These are phyloP conservation scores for Cariama cristata DNA, from an alignment of 2,113 vertebrate species.

Conservation along the genomic window DNA sequence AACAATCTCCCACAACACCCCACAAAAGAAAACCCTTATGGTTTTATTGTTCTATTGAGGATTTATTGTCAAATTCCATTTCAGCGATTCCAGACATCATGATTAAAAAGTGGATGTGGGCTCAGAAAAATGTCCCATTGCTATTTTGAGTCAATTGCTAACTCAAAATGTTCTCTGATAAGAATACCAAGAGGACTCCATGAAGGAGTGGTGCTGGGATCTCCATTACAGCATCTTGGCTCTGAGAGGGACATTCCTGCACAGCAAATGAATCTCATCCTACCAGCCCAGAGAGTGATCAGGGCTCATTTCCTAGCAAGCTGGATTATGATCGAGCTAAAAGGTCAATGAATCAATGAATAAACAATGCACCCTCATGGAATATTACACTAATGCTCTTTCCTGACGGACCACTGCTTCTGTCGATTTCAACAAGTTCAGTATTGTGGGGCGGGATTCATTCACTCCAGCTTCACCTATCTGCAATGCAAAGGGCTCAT, in stretches of 20 bases:
- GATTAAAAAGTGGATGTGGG: constrained; percentile 7
- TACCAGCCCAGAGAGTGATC: background rate
- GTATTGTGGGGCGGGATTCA: background rate
- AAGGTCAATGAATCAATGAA: background rate
- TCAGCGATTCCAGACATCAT: constrained; percentile 27
- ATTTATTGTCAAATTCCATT: constrained; percentile 50
- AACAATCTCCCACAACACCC: background rate
- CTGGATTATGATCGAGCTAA: background rate
- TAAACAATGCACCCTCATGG: background rate
- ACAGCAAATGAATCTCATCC: background rate
- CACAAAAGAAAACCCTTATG: background rate
- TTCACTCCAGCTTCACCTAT: background rate
- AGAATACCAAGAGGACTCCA: background rate
- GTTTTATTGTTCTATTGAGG: constrained; percentile 38
- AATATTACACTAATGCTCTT: background rate
- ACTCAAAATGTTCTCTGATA: constrained; percentile 5
- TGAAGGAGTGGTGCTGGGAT: background rate
- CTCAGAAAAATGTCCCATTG: background rate
- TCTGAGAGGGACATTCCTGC: background rate
- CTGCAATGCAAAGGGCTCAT: background rate
- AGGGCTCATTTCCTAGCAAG: background rate
- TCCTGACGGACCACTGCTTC: background rate
- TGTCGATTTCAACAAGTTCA: background rate
- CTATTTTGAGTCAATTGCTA: constrained; percentile 11
- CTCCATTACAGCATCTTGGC: background rate